These are phyloP conservation scores for Pilophorus perplexus DNA, from an alignment of 2,888 invertebrate species.

Conservation along the genomic window DNA sequence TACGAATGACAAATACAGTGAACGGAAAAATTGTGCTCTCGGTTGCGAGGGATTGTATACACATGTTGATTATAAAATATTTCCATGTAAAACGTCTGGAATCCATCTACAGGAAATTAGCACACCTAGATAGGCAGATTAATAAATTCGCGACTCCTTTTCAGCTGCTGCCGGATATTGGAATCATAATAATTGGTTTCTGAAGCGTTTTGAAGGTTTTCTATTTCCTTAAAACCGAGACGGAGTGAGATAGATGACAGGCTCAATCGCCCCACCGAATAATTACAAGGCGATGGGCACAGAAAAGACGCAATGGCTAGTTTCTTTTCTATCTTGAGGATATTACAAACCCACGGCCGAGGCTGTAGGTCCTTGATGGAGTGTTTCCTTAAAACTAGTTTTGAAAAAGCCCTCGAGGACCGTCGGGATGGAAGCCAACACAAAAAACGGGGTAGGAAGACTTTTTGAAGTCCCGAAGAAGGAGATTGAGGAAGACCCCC, in stretches of 20 bases:
- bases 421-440: neutral
- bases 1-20: too few species aligned
- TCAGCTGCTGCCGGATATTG: too few species aligned
- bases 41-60: too few species aligned
- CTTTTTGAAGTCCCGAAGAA: constrained; percentile 14
- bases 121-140: too few species aligned
- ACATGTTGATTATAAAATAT: too few species aligned
- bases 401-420: constrained; percentile 28
- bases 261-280: constrained; percentile 20
- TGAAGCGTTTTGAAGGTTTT: too few species aligned
- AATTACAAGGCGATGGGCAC: constrained; percentile 22
- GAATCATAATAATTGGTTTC: too few species aligned
- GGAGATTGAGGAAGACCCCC: neutral
- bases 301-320: constrained; percentile 21
- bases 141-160: too few species aligned
- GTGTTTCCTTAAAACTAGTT: constrained; percentile 38
- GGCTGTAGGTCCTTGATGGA: constrained; percentile 21
- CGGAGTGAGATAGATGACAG: neutral
- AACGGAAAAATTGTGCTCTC: too few species aligned
- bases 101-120: too few species aligned
- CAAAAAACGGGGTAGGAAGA: constrained; percentile 32
- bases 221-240: neutral
- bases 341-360: constrained; percentile 12
- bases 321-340: constrained; percentile 10
- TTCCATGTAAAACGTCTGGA: too few species aligned